Evolutionary conservation across 2,888 invertebrate genomes (phyloP).

Genomic region (Netelia fuscicornis): DNA sequence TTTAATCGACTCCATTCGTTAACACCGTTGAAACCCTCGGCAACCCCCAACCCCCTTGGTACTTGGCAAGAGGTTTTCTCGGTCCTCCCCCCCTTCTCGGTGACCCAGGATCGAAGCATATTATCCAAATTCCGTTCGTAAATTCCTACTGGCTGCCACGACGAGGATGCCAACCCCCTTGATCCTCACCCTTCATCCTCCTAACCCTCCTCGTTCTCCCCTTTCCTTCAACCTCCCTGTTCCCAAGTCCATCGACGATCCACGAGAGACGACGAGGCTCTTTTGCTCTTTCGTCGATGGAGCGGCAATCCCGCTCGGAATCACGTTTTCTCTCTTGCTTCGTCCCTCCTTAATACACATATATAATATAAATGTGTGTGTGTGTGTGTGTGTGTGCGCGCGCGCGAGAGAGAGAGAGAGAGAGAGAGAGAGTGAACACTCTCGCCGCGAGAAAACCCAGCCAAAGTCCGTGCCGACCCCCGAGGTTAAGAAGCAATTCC

Average conservation of each 20-base stretch:
- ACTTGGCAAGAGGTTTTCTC: constrained; percentile 60
- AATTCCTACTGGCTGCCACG: constrained; percentile 60
- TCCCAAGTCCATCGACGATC: constrained; percentile 54
- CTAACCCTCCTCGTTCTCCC: too few relatives aligned
- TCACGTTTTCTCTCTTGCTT: constrained; percentile 43
- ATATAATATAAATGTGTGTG: constrained; percentile 7
- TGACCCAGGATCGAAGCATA: constrained; percentile 61
- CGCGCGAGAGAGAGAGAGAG: not conserved
- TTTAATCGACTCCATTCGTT: constrained; percentile 67
- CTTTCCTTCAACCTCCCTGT: not conserved
- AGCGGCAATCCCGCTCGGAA: constrained; percentile 46
- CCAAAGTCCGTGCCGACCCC: constrained; percentile 68
- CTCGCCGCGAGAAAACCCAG: constrained; percentile 67
- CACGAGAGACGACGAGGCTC: constrained; percentile 26
- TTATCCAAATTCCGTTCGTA: constrained; percentile 71
- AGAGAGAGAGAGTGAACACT: constrained; percentile 2
- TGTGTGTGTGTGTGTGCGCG: constrained; percentile 15
- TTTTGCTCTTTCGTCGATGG: constrained; percentile 54
- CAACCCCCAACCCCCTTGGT: constrained; percentile 57
- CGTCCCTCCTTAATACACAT: not conserved
- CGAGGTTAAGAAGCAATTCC: constrained; percentile 80
- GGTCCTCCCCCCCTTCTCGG: constrained; percentile 64
- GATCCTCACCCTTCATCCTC: too few relatives aligned
- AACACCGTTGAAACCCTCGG: constrained; percentile 59
- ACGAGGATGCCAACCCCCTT: constrained; percentile 8